Conservation (phyloP, 2,888 invertebrate genomes). For the Ramazzottius varieornatus region DNA sequence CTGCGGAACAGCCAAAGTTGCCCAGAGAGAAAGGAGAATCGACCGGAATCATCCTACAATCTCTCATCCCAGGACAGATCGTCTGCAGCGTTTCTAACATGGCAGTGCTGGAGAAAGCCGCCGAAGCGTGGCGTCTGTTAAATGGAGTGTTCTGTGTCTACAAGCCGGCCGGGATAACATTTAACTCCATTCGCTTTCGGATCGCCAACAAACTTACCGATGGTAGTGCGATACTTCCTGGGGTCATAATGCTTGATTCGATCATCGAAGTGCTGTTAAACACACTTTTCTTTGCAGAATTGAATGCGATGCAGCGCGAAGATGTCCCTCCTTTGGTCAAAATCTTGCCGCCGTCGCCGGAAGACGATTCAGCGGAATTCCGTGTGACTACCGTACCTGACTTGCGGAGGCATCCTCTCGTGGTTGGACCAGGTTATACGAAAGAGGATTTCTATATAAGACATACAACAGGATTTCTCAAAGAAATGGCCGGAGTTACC, state of each 20-base stretch:
- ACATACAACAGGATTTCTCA: neutral
- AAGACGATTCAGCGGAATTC: neutral
- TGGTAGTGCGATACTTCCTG: neutral
- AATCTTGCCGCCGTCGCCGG: neutral
- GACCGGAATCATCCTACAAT: no score
- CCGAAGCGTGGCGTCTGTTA: conserved; percentile 35
- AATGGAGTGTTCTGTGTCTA: conserved; percentile 51
- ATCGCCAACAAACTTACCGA: neutral
- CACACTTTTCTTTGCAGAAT: neutral
- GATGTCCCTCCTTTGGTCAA: neutral
- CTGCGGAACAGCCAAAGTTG: no score
- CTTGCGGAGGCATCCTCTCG: conserved; percentile 11
- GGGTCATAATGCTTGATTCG: neutral
- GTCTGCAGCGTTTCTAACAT: no score
- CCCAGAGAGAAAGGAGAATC: no score
- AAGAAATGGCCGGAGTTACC: neutral
- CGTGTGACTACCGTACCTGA: conserved; percentile 12
- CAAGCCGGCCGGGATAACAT: conserved; percentile 38
- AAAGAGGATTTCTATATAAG: neutral
- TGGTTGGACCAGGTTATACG: neutral
- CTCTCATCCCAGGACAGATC: no score
- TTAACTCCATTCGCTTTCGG: neutral
- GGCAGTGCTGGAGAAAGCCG: conserved; percentile 10
- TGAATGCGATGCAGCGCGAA: neutral
- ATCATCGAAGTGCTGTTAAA: neutral